phyloP scores from a whole-genome alignment of 2,797 vertebrate genomes.

The Lycodopsis pacificus region DNA sequence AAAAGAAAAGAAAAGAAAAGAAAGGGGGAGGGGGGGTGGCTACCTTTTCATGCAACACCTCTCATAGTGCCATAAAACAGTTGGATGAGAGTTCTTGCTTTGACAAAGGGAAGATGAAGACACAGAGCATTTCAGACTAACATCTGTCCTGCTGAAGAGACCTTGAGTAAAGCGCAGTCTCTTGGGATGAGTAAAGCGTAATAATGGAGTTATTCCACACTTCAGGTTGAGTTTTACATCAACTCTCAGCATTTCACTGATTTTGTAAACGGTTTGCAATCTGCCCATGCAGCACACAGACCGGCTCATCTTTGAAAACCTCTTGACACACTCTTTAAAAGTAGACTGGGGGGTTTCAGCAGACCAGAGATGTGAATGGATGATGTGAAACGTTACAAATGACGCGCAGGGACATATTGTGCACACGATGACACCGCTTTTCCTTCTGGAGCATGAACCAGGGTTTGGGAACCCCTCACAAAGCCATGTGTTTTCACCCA shows the following conservation, averaged over 20 bases:
- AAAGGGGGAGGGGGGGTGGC: not conserved
- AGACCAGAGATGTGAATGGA: slow-evolving; percentile 56
- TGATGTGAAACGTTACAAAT: slow-evolving; percentile 64
- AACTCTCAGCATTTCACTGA: slow-evolving; percentile 1
- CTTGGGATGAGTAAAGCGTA: slow-evolving; percentile 10
- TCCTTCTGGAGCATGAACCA: slow-evolving; percentile 41
- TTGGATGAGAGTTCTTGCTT: slow-evolving; percentile 19
- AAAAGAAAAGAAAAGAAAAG: not conserved
- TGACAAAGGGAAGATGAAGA: slow-evolving; percentile 17
- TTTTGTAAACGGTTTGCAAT: slow-evolving; percentile 32
- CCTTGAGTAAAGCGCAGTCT: not conserved
- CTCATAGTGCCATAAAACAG: slow-evolving; percentile 45
- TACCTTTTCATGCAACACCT: slow-evolving; percentile 55
- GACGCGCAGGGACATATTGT: slow-evolving; percentile 40
- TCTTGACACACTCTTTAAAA: slow-evolving; percentile 27
- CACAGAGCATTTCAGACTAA: slow-evolving; percentile 11
- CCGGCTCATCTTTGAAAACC: slow-evolving; percentile 47
- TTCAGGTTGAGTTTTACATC: slow-evolving; percentile 14
- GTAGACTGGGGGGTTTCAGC: slow-evolving; percentile 32
- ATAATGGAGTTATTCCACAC: slow-evolving; percentile 31
- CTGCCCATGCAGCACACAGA: slow-evolving; percentile 26
- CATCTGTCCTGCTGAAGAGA: slow-evolving; percentile 8
- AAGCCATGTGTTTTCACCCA: slow-evolving; percentile 39
- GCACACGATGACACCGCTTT: slow-evolving; percentile 52
- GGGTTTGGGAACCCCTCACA: slow-evolving; percentile 35